phyloP scores from a whole-genome alignment of 2,888 invertebrate genomes.

The Reticulitermes lucifugus region DNA sequence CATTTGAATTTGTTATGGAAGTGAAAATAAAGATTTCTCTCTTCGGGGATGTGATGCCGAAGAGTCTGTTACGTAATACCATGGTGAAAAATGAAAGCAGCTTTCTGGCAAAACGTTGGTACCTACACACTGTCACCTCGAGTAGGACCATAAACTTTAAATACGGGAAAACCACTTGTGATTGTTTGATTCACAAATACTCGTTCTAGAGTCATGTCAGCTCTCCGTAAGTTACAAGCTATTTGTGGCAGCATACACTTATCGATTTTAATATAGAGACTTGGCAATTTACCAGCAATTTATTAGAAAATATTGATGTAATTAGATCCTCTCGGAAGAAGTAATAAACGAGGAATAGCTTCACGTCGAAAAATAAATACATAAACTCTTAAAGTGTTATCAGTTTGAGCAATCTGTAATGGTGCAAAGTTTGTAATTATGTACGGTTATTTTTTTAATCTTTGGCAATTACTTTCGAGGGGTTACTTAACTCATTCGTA shows the following conservation, averaged over 20 bases:
- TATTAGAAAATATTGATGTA: not conserved
- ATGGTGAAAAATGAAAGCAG: no score
- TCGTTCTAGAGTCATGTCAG: not conserved
- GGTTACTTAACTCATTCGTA: not conserved
- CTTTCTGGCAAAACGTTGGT: no score
- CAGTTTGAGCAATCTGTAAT: not conserved
- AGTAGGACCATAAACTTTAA: no score
- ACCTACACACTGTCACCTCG: no score
- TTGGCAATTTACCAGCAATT: not conserved
- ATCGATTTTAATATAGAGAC: not conserved
- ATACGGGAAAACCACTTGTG: no score
- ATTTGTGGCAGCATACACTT: not conserved
- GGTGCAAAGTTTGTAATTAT: not conserved
- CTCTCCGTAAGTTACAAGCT: not conserved
- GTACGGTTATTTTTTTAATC: not conserved
- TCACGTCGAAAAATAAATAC: conserved; percentile 13
- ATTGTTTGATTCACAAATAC: no score
- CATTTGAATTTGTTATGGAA: no score
- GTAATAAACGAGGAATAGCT: not conserved
- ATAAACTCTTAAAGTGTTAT: not conserved
- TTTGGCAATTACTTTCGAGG: not conserved
- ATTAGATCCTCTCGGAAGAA: not conserved
- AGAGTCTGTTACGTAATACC: no score
- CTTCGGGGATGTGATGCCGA: no score
- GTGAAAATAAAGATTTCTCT: no score